Conservation (phyloP, 2,888 invertebrate species). For the Eudemis profundana region DNA sequence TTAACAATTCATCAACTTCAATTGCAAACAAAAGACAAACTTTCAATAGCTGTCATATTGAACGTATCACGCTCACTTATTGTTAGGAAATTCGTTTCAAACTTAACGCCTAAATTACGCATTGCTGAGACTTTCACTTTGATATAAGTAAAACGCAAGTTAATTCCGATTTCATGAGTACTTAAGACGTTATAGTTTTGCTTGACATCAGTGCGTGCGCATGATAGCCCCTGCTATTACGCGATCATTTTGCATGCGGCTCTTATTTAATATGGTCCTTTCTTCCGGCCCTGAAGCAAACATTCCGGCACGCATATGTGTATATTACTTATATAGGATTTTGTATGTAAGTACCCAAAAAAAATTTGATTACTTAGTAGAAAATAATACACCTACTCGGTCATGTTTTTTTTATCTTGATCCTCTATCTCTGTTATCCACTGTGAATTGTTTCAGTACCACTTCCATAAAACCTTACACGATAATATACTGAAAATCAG, state of each 20-base stretch:
- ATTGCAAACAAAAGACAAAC: no score
- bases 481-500: no score
- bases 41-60: no score
- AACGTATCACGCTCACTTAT: background rate
- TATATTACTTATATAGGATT: background rate
- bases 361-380: no score
- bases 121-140: background rate
- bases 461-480: no score
- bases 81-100: background rate
- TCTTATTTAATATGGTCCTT: slow-evolving; percentile 68
- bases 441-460: no score
- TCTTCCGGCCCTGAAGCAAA: slow-evolving; percentile 72
- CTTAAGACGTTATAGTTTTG: background rate
- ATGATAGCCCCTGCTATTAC: slow-evolving; percentile 64
- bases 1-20: no score
- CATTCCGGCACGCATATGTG: slow-evolving; percentile 67
- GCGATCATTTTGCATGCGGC: slow-evolving; percentile 67
- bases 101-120: slow-evolving; percentile 3
- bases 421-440: no score
- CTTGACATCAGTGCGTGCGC: slow-evolving; percentile 43
- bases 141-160: background rate
- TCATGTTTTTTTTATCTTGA: no score
- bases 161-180: background rate
- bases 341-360: background rate
- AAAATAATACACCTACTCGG: no score